phyloP scores from a whole-genome alignment of 2,888 invertebrate genomes.

The Onchidella celtica region DNA sequence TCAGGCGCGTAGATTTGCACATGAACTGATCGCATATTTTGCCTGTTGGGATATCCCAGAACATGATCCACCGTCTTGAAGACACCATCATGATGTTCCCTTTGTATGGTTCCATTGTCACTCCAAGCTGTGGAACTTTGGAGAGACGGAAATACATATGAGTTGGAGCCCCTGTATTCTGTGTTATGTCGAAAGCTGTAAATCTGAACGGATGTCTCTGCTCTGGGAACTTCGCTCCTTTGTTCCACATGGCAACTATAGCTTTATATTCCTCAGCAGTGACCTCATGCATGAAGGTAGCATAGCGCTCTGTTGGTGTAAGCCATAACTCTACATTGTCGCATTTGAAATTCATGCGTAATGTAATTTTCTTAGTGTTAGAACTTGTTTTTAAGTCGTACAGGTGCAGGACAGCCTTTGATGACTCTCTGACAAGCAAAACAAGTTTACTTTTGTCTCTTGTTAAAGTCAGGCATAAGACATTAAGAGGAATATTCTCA shows the following conservation, averaged over 20 bases:
- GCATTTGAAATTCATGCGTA: conserved; percentile 60
- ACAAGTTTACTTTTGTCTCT: conserved; percentile 49
- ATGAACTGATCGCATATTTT: conserved; percentile 70
- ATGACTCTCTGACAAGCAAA: conserved; percentile 54
- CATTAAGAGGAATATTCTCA: conserved; percentile 54
- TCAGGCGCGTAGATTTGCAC: conserved; percentile 53
- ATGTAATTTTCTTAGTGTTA: conserved; percentile 56
- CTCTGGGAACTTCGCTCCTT: conserved; percentile 56
- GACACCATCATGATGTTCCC: conserved; percentile 67
- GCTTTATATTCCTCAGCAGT: conserved; percentile 65
- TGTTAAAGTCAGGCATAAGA: conserved; percentile 56
- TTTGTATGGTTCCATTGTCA: conserved; percentile 54
- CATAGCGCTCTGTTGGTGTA: conserved; percentile 61
- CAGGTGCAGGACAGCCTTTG: conserved; percentile 57
- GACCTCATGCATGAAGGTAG: conserved; percentile 17
- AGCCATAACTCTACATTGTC: conserved; percentile 58
- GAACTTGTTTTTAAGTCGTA: conserved; percentile 57
- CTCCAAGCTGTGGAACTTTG: conserved; percentile 70
- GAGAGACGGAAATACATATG: conserved; percentile 65
- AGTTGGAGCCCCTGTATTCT: conserved; percentile 60
- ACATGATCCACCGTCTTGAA: conserved; percentile 62
- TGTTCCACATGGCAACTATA: conserved; percentile 63
- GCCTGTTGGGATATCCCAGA: conserved; percentile 75
- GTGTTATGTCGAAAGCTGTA: conserved; percentile 64
- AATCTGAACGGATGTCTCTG: conserved; percentile 67